Conservation (phyloP, 1,140 invertebrate species). For the Steinernema khuongi region DNA sequence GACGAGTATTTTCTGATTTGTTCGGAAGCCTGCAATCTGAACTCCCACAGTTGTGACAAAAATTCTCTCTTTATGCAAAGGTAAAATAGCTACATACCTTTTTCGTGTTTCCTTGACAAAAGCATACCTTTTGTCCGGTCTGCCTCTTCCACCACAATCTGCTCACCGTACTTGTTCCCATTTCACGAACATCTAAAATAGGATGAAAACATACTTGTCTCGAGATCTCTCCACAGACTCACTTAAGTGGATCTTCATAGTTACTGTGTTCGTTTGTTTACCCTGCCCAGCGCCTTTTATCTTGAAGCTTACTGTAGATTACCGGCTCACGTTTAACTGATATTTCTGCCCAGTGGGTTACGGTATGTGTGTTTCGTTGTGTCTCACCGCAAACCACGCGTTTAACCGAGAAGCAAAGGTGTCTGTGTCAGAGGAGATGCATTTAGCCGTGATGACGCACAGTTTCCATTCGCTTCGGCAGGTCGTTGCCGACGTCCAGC, state of each 20-base stretch:
- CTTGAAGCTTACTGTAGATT: background rate
- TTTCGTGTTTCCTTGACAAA: too few relatives aligned
- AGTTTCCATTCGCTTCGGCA: constrained; percentile 10
- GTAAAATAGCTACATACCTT: too few relatives aligned
- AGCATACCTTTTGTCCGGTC: too few relatives aligned
- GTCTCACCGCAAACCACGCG: background rate
- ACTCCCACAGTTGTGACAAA: too few relatives aligned
- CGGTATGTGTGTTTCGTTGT: background rate
- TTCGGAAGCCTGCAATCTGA: too few relatives aligned
- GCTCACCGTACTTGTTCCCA: background rate
- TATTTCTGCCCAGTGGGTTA: background rate
- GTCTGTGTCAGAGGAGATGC: background rate
- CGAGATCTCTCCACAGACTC: constrained; percentile 12
- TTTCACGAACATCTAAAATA: background rate
- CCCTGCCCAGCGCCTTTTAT: background rate
- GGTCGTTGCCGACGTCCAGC: background rate
- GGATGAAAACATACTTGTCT: background rate
- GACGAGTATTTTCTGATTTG: too few relatives aligned
- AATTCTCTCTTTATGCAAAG: too few relatives aligned
- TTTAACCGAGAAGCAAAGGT: constrained; percentile 11
- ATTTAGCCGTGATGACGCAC: constrained; percentile 16
- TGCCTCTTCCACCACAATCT: too few relatives aligned
- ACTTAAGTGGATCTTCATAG: background rate
- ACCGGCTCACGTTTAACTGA: too few relatives aligned
- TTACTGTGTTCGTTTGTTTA: background rate